Base-by-base conservation (phyloP, 2,113 vertebrate genomes). In the Albula goreensis region DNA sequence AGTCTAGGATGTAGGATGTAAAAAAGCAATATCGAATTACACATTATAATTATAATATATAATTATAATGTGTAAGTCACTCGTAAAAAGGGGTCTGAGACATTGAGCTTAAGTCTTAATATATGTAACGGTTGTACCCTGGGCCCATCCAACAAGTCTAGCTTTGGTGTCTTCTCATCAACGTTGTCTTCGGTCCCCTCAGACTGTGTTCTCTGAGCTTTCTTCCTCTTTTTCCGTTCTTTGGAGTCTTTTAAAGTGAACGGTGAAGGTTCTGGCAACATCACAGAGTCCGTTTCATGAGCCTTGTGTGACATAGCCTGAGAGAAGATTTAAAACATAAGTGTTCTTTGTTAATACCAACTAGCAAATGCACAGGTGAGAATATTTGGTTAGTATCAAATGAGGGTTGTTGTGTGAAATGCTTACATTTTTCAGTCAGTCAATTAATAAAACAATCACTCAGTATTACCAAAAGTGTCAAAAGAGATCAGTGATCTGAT, bases 231-330 rank as follows among this genome's bases (percentile, higher is more conserved):
- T 89, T 91, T 95, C 89, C 94, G 93, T 74, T 97, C 96, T 6
- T 96, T 95, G 15, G 92, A 95, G 82, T 88, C 91, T 93, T 95
- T 95, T 84, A 95, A 83, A 84, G 93, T 92, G 87, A 97, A 91
- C 5, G 96, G 96, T 82, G 97, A 98, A 94, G 96, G 88, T 93
- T 98, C 97, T 63, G 97, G 93, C 91, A 93, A 92, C 85, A 92
- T 83, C 74, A 92, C 89, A 0, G 92, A 91, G 89, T 96, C 94
- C 1, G 93, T 96, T 83, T 60, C 97, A 88, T 97, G 97, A 31
- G 94, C 96, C 89, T 94, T 94, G 90, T 94, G 94, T 90, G 94
- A 95, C 82, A 97, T 91, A 51, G 97, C 96, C 96, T 98, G 88
- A 90, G 89, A 78, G 5, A 70, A 10, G 17, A 50, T 49, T 51